phyloP scores from a whole-genome alignment of 2,797 vertebrate species.

The Scolopax bukidnonensis region DNA sequence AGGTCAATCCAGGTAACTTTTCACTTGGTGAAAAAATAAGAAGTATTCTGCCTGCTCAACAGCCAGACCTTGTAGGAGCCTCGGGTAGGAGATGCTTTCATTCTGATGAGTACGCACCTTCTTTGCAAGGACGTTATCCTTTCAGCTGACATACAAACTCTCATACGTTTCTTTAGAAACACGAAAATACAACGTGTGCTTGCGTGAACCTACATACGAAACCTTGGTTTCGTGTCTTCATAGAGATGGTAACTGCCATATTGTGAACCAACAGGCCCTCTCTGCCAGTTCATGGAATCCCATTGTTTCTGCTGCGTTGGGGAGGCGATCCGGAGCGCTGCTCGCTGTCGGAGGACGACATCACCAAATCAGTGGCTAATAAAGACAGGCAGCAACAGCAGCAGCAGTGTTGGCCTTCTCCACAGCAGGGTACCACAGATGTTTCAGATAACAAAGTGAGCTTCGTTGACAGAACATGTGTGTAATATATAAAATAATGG shows the following conservation, averaged over 20 bases:
- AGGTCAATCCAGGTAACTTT: background rate
- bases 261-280: background rate
- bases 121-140: background rate
- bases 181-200: background rate
- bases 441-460: slow-evolving; percentile 75
- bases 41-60: background rate
- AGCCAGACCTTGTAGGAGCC: background rate
- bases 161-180: background rate
- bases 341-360: background rate
- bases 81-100: background rate
- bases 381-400: slow-evolving; percentile 71
- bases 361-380: slow-evolving; percentile 55
- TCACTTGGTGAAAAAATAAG: background rate
- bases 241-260: background rate
- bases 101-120: background rate
- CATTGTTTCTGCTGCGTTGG: background rate
- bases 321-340: background rate
- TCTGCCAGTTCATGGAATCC: background rate
- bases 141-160: background rate
- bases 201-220: background rate
- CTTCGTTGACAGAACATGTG: slow-evolving; percentile 70
- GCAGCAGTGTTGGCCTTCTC: slow-evolving; percentile 64
- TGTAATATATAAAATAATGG: slow-evolving; percentile 73
- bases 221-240: background rate
- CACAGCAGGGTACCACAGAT: slow-evolving; percentile 72